Base-by-base conservation (phyloP, 1,140 invertebrate genomes). In the Venturia canescens region DNA sequence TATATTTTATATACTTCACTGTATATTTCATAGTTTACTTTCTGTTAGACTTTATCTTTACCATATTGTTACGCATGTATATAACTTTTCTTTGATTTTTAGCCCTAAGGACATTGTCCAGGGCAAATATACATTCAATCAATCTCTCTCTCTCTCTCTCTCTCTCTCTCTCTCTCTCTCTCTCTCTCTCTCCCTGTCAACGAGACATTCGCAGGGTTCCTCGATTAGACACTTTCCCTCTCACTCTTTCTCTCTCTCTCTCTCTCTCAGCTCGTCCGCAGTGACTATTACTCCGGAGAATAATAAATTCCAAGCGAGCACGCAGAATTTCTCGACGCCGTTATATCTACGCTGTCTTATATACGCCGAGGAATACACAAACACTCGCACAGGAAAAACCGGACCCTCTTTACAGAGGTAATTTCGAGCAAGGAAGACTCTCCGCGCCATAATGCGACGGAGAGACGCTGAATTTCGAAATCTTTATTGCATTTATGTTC, bases 261-360 rank as follows among this genome's bases (percentile, higher is more conserved):
- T 23, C 21, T 66, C 21, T 69, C 27, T 3, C 27, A 69, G 26
- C 29, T 69, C 66, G 66, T 69, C 66, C 66, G 26, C 29, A 69
- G 66, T 29, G 26, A 69, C 66, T 69, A 69, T 69, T 69, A 69
- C 26, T 69, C 66, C 29, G 66, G 9, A 31, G 66, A 69, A 69
- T 69, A 69, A 69, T 69, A 69, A 69, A 69, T 69, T 69, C 18
- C 66, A 31, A 69, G n/a, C 60, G 60, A 63, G 50, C 50, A 53
- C n/a, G 60, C 60, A 63, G 60, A 63, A 63, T 27, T 23, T 63
- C n/a, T 63, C 60, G 60, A 23, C 26, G 60, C 60, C 11, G 60
- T 63, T 63, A 63, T 27, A 63, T 53, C 50, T n/a, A 63, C 60
- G 23, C 60, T n/a, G 3, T 29, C n/a, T n/a, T n/a, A n/a, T 31